Evolutionary conservation across 2,888 invertebrate genomes (phyloP).

Genomic region (Torymus aiolomorphi): DNA sequence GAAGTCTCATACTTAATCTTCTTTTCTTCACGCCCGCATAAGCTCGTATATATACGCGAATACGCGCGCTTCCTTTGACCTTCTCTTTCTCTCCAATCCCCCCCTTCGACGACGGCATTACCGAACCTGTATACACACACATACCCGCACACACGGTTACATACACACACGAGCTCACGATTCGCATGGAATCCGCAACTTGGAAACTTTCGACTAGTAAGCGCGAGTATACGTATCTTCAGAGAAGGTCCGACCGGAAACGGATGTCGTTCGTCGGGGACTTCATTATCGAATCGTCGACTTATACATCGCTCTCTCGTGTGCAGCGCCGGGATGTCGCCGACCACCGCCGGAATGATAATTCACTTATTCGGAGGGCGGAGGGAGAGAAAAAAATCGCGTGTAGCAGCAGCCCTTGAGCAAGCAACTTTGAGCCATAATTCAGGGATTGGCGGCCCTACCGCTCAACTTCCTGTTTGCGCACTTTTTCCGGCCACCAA

Average conservation of each 20-base stretch:
- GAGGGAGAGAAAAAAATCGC: constrained; percentile 24
- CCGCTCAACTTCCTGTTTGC: constrained; percentile 28
- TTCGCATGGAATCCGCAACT: constrained; percentile 1
- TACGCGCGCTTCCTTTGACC: too few relatives aligned
- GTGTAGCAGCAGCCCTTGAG: constrained; percentile 9
- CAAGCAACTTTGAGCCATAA: constrained; percentile 46
- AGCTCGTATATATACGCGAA: too few relatives aligned
- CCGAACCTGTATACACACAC: too few relatives aligned
- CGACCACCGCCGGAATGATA: constrained; percentile 23
- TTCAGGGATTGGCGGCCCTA: constrained; percentile 3
- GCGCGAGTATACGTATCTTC: constrained; percentile 15
- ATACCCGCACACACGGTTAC: too few relatives aligned
- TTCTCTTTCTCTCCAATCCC: too few relatives aligned
- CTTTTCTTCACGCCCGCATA: too few relatives aligned
- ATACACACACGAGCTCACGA: too few relatives aligned
- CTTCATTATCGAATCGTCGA: constrained; percentile 35
- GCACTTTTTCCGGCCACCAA: too few relatives aligned
- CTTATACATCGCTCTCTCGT: background rate
- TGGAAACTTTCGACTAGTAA: constrained; percentile 25
- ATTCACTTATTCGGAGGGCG: constrained; percentile 22
- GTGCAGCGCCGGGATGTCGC: background rate
- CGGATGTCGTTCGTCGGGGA: constrained; percentile 30
- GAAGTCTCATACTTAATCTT: too few relatives aligned
- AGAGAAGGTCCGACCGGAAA: constrained; percentile 22
- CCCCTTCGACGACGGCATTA: too few relatives aligned